phyloP scores from a whole-genome alignment of 2,113 vertebrate species.

The Percopsis transmontana region DNA sequence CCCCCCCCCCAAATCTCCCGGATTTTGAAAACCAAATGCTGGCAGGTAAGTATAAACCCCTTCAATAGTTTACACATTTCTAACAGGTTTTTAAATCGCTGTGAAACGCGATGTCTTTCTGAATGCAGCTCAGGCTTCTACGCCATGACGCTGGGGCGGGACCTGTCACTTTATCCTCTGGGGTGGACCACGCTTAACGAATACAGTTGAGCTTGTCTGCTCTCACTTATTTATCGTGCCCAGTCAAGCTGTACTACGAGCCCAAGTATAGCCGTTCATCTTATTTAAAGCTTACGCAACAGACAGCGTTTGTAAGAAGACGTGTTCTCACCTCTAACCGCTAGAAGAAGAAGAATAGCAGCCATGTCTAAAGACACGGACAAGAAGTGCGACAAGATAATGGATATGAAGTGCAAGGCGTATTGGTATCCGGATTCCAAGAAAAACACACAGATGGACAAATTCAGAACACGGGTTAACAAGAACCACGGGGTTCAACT shows the following conservation, averaged over 20 bases:
- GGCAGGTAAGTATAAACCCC: no score
- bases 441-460: slow-evolving; percentile 89
- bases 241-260: neutral
- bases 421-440: slow-evolving; percentile 96
- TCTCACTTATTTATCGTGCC: neutral
- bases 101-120: slow-evolving; percentile 13
- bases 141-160: slow-evolving; percentile 47
- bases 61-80: no score
- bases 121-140: neutral
- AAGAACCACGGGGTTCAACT: slow-evolving; percentile 82
- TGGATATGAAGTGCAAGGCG: slow-evolving; percentile 89
- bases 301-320: neutral
- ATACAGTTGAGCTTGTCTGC: slow-evolving; percentile 29
- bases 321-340: neutral
- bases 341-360: neutral
- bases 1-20: no score
- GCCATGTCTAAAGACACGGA: slow-evolving; percentile 85
- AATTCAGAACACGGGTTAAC: slow-evolving; percentile 84
- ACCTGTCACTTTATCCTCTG: slow-evolving; percentile 3
- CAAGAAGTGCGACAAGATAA: slow-evolving; percentile 80
- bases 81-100: neutral
- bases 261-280: neutral
- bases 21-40: no score
- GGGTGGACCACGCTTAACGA: slow-evolving; percentile 2
- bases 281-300: neutral